Percentiles rank a stretch among this genome's conserved stretches.
These are phyloP conservation scores for Globodera rostochiensis DNA, from an alignment of 1,140 invertebrate genomes.

Conservation along the genomic window DNA sequence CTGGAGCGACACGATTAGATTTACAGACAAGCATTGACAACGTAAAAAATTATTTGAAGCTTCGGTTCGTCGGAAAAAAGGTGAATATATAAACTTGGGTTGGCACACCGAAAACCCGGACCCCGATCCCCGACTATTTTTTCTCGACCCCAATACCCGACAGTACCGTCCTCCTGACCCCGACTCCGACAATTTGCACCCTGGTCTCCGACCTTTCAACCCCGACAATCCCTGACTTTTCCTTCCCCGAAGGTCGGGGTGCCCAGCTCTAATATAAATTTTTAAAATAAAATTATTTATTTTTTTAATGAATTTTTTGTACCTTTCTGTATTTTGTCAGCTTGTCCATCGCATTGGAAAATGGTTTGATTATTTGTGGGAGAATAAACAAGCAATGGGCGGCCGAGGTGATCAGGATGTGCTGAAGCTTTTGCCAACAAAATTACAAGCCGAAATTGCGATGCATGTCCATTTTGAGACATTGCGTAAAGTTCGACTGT, in stretches of 20 bases:
- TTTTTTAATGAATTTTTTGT: too few relatives aligned
- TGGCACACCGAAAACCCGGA: too few relatives aligned
- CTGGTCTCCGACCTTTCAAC: too few relatives aligned
- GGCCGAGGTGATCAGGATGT: slow-evolving; percentile 51
- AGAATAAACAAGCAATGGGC: slow-evolving; percentile 30
- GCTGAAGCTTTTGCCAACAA: slow-evolving; percentile 79
- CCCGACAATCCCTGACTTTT: too few relatives aligned
- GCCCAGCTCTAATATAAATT: too few relatives aligned
- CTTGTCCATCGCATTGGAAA: slow-evolving; percentile 76
- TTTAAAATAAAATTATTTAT: too few relatives aligned
- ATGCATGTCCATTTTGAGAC: slow-evolving; percentile 93
- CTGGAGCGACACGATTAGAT: slow-evolving; percentile 88
- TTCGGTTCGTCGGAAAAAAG: slow-evolving; percentile 55
- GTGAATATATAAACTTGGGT: slow-evolving; percentile 9
- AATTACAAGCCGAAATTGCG: slow-evolving; percentile 92
- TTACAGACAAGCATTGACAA: slow-evolving; percentile 93
- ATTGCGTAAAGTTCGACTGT: slow-evolving; percentile 82
- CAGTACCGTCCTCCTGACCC: too few relatives aligned
- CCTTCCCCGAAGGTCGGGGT: too few relatives aligned
- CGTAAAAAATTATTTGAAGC: slow-evolving; percentile 94
- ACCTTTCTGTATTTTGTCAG: slow-evolving; percentile 27
- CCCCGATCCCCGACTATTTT: too few relatives aligned
- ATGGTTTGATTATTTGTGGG: slow-evolving; percentile 97
- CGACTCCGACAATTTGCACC: too few relatives aligned
- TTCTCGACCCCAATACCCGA: too few relatives aligned